phyloP scores from a whole-genome alignment of 2,113 vertebrate species.

The Epinephelus cyanopodus region DNA sequence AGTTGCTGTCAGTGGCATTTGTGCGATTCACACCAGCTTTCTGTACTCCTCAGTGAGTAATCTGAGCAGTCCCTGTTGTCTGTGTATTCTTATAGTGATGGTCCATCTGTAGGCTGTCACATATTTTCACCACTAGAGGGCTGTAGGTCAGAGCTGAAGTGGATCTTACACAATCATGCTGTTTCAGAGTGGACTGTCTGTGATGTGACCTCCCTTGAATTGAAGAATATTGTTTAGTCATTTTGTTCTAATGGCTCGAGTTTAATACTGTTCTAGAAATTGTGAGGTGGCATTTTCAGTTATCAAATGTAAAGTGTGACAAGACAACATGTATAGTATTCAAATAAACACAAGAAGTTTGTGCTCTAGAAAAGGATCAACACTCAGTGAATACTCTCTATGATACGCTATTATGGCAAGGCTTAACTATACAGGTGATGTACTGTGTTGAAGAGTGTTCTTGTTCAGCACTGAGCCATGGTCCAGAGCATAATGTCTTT shows the following conservation, averaged over 20 bases:
- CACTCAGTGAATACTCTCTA: too few species aligned
- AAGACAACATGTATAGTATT: background rate
- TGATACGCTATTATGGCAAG: too few species aligned
- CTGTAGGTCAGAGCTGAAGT: background rate
- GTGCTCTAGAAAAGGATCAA: too few species aligned
- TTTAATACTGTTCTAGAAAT: background rate
- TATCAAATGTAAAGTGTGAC: background rate
- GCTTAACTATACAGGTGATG: too few species aligned
- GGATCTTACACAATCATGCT: background rate
- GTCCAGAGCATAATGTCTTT: background rate
- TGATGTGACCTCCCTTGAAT: background rate
- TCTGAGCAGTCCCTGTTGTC: background rate
- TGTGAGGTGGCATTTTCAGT: background rate
- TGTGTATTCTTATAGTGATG: background rate
- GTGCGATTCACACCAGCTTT: background rate
- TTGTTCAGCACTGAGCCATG: background rate
- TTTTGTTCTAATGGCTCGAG: background rate
- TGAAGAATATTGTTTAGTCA: background rate
- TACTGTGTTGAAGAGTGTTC: background rate
- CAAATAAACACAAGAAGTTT: too few species aligned
- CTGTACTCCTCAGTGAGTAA: background rate
- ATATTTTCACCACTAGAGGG: conserved; percentile 19
- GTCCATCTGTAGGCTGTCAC: too few species aligned
- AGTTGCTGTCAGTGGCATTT: background rate
- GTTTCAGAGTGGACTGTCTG: background rate